A percentile compares a stretch with the other conserved stretches of the same genome.
phyloP scores from a whole-genome alignment of 2,888 invertebrate species.

The Antitype chi region DNA sequence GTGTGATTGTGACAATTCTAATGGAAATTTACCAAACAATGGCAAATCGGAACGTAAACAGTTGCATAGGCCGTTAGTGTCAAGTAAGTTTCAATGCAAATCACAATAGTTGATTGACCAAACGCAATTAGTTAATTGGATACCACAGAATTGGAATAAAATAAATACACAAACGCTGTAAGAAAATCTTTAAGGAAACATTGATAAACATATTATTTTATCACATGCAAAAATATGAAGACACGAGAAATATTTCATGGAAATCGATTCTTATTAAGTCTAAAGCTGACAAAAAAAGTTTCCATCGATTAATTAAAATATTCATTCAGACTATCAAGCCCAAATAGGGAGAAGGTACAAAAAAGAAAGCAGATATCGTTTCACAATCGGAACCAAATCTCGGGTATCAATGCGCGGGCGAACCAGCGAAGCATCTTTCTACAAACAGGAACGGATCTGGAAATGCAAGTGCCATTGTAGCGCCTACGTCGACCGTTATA shows the following conservation, averaged over 20 bases:
- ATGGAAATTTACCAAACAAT: slow-evolving; percentile 53
- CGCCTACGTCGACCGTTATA: slow-evolving; percentile 75
- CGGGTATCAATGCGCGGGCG: slow-evolving; percentile 61
- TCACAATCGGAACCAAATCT: slow-evolving; percentile 46
- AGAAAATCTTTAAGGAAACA: background rate
- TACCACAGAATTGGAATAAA: background rate
- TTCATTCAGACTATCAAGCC: background rate
- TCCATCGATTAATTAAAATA: background rate
- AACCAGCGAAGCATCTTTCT: slow-evolving; percentile 64
- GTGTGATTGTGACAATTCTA: slow-evolving; percentile 47
- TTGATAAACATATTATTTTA: background rate
- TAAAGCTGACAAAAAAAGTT: background rate
- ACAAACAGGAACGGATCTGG: slow-evolving; percentile 70
- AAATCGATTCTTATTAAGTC: background rate
- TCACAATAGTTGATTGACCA: slow-evolving; percentile 23
- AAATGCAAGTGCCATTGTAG: slow-evolving; percentile 73
- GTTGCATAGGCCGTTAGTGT: slow-evolving; percentile 25
- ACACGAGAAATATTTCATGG: background rate
- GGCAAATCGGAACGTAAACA: slow-evolving; percentile 38
- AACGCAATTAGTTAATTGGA: background rate
- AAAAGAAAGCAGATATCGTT: slow-evolving; percentile 52
- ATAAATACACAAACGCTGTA: background rate
- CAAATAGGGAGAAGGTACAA: slow-evolving; percentile 19
- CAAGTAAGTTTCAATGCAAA: slow-evolving; percentile 9
- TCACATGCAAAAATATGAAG: background rate